These are phyloP conservation scores for Corapipo altera DNA, from an alignment of 2,113 vertebrate species.

Conservation along the genomic window DNA sequence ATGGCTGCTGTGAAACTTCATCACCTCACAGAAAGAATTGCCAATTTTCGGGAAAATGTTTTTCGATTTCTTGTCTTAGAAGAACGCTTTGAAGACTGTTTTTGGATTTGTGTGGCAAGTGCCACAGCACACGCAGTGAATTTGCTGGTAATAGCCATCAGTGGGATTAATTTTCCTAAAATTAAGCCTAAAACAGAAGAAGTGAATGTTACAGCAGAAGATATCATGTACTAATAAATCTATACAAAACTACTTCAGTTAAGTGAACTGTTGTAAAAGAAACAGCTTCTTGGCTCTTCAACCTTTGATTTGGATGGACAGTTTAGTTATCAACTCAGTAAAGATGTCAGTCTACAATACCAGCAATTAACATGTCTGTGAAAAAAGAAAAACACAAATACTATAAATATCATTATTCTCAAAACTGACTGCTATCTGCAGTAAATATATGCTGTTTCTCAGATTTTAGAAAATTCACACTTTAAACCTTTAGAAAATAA, in stretches of 20 bases:
- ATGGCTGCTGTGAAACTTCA: constrained; percentile 85
- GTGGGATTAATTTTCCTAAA: constrained; percentile 86
- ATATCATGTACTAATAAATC: constrained; percentile 84
- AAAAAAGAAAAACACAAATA: background rate
- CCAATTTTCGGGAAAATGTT: constrained; percentile 87
- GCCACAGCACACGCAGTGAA: constrained; percentile 81
- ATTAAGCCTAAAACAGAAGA: constrained; percentile 90
- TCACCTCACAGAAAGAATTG: constrained; percentile 84
- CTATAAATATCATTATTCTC: background rate
- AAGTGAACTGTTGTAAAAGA: background rate
- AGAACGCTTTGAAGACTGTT: constrained; percentile 85
- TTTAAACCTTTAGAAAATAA: background rate
- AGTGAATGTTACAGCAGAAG: constrained; percentile 85
- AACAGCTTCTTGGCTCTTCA: background rate
- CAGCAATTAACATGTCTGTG: background rate
- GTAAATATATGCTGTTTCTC: background rate
- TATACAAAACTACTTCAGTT: background rate
- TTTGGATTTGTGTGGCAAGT: constrained; percentile 92
- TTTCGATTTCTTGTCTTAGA: constrained; percentile 86
- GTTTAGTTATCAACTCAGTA: background rate
- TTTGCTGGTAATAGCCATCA: constrained; percentile 85
- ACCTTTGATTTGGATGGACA: background rate
- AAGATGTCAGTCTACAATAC: background rate
- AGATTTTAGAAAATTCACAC: background rate
- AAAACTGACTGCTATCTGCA: background rate